A percentile compares a stretch with the other conserved stretches of the same genome.
phyloP scores from a whole-genome alignment of 92 coral and sea anemone genomes.

The Porites cylindrica region DNA sequence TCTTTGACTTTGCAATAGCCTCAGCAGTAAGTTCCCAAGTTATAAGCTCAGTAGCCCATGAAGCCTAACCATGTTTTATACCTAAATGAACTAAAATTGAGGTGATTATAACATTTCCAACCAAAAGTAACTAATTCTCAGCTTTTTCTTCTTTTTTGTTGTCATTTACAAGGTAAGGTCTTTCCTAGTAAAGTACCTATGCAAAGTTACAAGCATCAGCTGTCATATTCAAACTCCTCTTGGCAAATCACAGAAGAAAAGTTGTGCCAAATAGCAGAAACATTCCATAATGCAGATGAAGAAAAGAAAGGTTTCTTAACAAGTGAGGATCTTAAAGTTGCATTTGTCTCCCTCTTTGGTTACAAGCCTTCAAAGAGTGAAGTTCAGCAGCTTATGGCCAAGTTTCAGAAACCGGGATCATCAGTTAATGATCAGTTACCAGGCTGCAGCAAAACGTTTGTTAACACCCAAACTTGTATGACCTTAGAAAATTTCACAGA shows the following conservation, averaged over 20 bases:
- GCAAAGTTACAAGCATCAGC: slow-evolving; percentile 24
- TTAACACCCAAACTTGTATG: slow-evolving; percentile 48
- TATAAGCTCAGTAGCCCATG: too few relatives aligned
- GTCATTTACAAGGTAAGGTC: too few relatives aligned
- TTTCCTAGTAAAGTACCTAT: neutral
- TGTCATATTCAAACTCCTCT: neutral
- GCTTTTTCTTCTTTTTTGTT: too few relatives aligned
- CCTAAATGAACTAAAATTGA: too few relatives aligned
- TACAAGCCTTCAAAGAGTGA: slow-evolving; percentile 95
- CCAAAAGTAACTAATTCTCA: too few relatives aligned
- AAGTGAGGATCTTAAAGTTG: slow-evolving; percentile 91
- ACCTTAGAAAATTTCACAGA: slow-evolving; percentile 66
- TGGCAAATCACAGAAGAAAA: slow-evolving; percentile 40
- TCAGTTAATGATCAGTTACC: neutral
- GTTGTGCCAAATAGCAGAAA: slow-evolving; percentile 65
- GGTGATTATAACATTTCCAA: too few relatives aligned
- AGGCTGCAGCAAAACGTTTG: neutral
- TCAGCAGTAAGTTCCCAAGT: too few relatives aligned
- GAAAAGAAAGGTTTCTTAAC: slow-evolving; percentile 81
- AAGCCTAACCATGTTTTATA: too few relatives aligned
- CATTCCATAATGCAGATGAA: slow-evolving; percentile 81
- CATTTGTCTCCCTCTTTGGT: slow-evolving; percentile 90
- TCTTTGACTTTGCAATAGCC: too few relatives aligned
- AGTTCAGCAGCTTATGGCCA: slow-evolving; percentile 81
- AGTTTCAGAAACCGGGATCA: slow-evolving; percentile 11